These are phyloP conservation scores for Sula dactylatra DNA, from an alignment of 2,113 vertebrate genomes.

Conservation along the genomic window DNA sequence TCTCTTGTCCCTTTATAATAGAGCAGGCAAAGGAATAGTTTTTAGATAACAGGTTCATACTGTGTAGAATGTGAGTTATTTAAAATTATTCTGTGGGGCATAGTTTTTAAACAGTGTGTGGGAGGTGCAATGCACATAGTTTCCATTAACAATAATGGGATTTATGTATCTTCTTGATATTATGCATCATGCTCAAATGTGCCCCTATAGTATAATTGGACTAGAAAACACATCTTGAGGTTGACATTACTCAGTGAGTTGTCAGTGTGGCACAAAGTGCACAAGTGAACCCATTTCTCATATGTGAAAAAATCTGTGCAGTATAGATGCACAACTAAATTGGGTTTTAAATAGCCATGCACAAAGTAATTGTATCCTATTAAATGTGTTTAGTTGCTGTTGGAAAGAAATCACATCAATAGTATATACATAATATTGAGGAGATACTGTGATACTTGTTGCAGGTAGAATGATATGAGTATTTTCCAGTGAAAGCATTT, in stretches of 20 bases:
- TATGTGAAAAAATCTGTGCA: not conserved
- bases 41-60: not conserved
- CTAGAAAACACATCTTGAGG: not conserved
- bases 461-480: not conserved
- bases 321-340: not conserved
- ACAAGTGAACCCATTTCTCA: not conserved
- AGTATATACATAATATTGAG: not conserved
- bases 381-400: not conserved
- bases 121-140: not conserved
- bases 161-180: not conserved
- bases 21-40: not conserved
- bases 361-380: not conserved
- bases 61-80: conserved; percentile 14
- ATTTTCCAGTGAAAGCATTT: not conserved
- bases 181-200: not conserved
- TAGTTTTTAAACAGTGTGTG: not conserved
- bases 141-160: not conserved
- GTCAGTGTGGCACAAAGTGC: not conserved
- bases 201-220: not conserved
- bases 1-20: not conserved
- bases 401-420: not conserved
- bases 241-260: not conserved
- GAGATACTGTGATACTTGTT: not conserved
- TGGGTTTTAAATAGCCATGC: not conserved
- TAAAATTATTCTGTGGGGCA: not conserved